Evolutionary conservation across 2,113 vertebrate species (phyloP), one percentile per base, ranked within the genome.

Genomic region (Sceloporus tristichus): DNA sequence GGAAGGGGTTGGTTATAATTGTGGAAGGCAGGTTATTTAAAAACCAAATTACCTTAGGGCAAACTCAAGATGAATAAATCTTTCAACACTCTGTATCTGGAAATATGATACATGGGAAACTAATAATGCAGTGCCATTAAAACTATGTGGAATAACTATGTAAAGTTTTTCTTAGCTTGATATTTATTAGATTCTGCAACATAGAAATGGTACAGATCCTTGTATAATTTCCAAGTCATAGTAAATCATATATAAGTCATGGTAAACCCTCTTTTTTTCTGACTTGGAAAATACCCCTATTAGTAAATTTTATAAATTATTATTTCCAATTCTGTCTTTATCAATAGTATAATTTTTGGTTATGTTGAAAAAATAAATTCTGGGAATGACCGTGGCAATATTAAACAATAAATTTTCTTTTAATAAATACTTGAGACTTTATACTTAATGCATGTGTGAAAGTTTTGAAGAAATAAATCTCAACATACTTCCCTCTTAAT

Each of bases 81-180:
- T 97, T 97, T 97, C 96, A 97, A 96, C 94, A 95, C 95, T 90
- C 88, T 87, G 91, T 95, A 95, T 91, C 91, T 95, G 84, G 93
- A 97, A 97, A 97, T 94, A 93, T 96, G 97, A 97, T 97, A 94
- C 93, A 92, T 94, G 88, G 95, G 96, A 97, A 97, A 95, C 94
- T 95, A 93, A 95, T 97, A 97, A 96, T 92, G 48, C 73, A 79
- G 92, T 95, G 94, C 90, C 97, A 94, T 96, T 95, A 95, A 92
- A 96, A 94, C 94, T 94, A 93, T 96, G 85, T 92, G 96, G 95
- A 95, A 92, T 88, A 95, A 95, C 86, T 84, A 76, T 87, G 88
- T 83, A 90, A 95, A 94, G 82, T 93, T 91, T 86, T 86, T 77
- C 90, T 91, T 80, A 93, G 93, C 85, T 73, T 85, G 80, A 79